Conservation (phyloP, 2,888 invertebrate genomes). For the Drosophila greeni region DNA sequence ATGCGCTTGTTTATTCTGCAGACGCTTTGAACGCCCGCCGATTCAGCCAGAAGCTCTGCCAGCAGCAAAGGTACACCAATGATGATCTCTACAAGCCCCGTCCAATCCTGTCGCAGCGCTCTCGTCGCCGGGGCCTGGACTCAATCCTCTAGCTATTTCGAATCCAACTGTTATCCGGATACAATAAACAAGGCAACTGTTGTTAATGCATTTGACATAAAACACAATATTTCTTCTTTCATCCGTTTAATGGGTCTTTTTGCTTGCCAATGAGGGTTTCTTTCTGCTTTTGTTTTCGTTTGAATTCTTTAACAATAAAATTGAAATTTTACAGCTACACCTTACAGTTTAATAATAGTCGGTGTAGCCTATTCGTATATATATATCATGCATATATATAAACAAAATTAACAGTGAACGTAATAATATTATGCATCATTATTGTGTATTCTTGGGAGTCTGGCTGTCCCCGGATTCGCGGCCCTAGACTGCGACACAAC, state of each 20-base stretch:
- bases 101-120: constrained; percentile 81
- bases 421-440: constrained; percentile 46
- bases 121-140: constrained; percentile 79
- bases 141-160: constrained; percentile 55
- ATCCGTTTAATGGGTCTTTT: constrained; percentile 48
- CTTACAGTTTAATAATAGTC: constrained; percentile 51
- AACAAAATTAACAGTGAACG: constrained; percentile 68
- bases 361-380: constrained; percentile 45
- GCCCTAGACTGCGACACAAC: constrained; percentile 10
- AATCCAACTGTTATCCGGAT: constrained; percentile 31
- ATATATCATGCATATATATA: constrained; percentile 46
- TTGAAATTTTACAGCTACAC: constrained; percentile 55
- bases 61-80: constrained; percentile 82
- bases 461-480: constrained; percentile 15
- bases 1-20: constrained; percentile 21
- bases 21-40: constrained; percentile 48
- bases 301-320: constrained; percentile 65
- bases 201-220: constrained; percentile 62
- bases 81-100: constrained; percentile 87
- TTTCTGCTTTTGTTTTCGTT: constrained; percentile 30
- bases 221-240: constrained; percentile 51
- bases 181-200: constrained; percentile 59
- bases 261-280: constrained; percentile 34
- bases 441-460: constrained; percentile 28
- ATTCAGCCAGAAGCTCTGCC: constrained; percentile 63